A percentile compares a stretch with the other conserved stretches of the same genome.
These are phyloP conservation scores for Scolopax bukidnonensis DNA, from an alignment of 2,797 vertebrate species.

Conservation along the genomic window DNA sequence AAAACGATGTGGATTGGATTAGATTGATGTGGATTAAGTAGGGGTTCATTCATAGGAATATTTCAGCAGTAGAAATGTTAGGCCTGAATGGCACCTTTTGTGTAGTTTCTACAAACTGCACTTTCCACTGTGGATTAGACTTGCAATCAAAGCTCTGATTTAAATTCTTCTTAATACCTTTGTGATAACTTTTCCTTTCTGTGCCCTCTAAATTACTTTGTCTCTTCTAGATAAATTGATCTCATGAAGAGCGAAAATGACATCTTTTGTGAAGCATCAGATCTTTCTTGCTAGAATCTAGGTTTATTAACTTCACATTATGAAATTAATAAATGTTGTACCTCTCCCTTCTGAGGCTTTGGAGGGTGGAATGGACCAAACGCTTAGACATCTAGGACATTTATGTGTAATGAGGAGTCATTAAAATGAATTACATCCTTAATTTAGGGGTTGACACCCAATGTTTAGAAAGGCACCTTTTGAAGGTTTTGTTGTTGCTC, in stretches of 20 bases:
- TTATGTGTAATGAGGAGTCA: background rate
- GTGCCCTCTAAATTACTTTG: conserved; percentile 36
- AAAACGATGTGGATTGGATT: conserved; percentile 17
- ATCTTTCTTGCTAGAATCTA: conserved; percentile 19
- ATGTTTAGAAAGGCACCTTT: background rate
- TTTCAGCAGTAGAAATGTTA: background rate
- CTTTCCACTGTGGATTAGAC: background rate
- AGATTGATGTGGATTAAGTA: background rate
- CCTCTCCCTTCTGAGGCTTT: background rate
- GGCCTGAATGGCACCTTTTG: background rate
- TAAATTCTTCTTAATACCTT: conserved; percentile 29
- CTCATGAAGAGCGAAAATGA: conserved; percentile 17
- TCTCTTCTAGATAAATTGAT: conserved; percentile 33
- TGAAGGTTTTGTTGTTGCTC: background rate
- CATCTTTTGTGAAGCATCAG: conserved; percentile 31
- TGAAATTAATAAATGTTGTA: conserved; percentile 25
- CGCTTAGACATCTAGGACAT: background rate
- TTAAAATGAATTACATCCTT: background rate
- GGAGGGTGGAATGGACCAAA: background rate
- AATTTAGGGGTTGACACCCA: background rate
- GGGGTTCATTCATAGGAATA: background rate
- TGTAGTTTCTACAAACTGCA: background rate
- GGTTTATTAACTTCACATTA: conserved; percentile 30
- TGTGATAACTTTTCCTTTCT: conserved; percentile 16
- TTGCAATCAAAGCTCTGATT: background rate